Conservation (phyloP, 1,140 invertebrate species). For the Arion vulgaris region DNA sequence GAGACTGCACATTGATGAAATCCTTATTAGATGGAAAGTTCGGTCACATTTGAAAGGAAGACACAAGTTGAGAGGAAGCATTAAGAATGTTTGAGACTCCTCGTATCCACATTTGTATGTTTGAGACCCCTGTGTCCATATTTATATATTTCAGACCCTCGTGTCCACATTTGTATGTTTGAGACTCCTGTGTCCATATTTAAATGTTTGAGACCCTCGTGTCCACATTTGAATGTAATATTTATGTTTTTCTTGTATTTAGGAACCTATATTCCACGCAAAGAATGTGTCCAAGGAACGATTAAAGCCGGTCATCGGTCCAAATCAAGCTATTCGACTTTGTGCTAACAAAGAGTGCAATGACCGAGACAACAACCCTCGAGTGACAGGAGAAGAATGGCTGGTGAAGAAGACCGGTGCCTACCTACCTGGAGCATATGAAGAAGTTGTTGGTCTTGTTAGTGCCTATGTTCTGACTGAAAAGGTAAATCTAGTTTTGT, state of each 20-base stretch:
- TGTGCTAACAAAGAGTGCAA: conserved; percentile 73
- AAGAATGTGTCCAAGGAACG: conserved; percentile 73
- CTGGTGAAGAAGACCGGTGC: conserved; percentile 74
- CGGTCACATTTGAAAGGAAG: too few species aligned
- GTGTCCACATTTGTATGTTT: too few species aligned
- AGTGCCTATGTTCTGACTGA: conserved; percentile 75
- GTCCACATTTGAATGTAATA: too few species aligned
- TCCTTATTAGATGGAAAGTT: too few species aligned
- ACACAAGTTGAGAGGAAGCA: too few species aligned
- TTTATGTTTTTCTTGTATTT: not conserved
- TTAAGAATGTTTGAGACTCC: too few species aligned
- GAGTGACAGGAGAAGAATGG: conserved; percentile 76
- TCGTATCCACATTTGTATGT: too few species aligned
- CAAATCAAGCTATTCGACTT: conserved; percentile 70
- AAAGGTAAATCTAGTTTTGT: conserved; percentile 64
- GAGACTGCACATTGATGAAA: too few species aligned
- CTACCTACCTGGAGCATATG: conserved; percentile 76
- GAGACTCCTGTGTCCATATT: too few species aligned
- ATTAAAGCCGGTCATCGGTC: conserved; percentile 71
- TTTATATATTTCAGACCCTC: too few species aligned
- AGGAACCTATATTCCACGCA: conserved; percentile 75
- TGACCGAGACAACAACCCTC: conserved; percentile 70
- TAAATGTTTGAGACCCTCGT: too few species aligned
- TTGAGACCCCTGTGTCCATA: too few species aligned
- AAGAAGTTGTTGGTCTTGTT: conserved; percentile 75